A percentile compares a stretch with the other conserved stretches of the same genome.
Conservation (phyloP, 2,113 vertebrate species). For the Chauna torquata region DNA sequence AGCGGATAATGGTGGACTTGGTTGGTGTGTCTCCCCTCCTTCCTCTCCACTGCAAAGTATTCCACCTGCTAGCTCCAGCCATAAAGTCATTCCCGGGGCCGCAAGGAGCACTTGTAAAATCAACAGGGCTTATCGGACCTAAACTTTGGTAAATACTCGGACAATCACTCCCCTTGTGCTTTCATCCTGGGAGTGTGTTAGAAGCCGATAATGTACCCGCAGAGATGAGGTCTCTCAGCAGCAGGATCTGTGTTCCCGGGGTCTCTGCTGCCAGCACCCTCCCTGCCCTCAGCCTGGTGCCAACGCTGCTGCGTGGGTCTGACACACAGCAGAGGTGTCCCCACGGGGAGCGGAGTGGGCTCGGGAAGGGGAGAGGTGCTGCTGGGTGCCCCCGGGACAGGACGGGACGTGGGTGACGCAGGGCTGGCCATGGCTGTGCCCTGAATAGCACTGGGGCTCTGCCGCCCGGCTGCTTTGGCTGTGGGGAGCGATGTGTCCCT, state of each 20-base stretch:
- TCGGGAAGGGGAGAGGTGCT: not conserved
- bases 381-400: not conserved
- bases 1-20: constrained; percentile 7
- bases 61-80: constrained; percentile 19
- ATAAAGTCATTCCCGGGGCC: constrained; percentile 34
- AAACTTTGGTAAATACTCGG: constrained; percentile 55
- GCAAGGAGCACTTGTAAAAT: constrained; percentile 44
- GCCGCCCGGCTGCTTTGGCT: not conserved
- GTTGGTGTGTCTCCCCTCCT: not conserved
- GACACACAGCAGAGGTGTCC: not conserved
- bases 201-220: not conserved
- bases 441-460: not conserved
- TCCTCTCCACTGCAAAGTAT: not conserved
- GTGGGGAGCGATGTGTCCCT: not conserved
- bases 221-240: not conserved
- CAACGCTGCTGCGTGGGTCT: not conserved
- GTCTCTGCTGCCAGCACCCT: not conserved
- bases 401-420: accelerated
- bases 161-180: constrained; percentile 54
- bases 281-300: not conserved
- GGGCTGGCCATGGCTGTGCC: not conserved
- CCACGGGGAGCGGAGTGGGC: not conserved
- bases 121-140: constrained; percentile 64
- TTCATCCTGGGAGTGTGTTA: constrained; percentile 1
- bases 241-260: not conserved